Conservation (phyloP, 2,113 vertebrate species). For the Archilochus colubris region DNA sequence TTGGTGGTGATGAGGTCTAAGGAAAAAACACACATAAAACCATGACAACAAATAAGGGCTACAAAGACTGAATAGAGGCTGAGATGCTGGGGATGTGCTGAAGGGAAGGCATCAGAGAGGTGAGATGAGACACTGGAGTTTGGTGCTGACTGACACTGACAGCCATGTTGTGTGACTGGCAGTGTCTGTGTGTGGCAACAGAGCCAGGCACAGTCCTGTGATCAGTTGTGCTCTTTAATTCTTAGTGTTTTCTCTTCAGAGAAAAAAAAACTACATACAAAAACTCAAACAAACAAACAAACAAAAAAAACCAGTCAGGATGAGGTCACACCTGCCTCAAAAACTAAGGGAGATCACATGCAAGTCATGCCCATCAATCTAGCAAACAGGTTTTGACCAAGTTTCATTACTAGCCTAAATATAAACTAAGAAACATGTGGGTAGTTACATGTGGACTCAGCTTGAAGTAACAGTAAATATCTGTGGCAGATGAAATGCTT, state of each 20-base stretch:
- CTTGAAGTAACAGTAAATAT: not conserved
- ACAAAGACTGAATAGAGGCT: not conserved
- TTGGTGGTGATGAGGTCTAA: not conserved
- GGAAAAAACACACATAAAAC: not conserved
- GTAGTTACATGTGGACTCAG: not conserved
- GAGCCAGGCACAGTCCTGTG: not conserved
- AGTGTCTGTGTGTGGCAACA: not conserved
- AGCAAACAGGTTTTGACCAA: not conserved
- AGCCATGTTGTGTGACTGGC: accelerated
- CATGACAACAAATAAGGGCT: not conserved
- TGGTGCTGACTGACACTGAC: not conserved
- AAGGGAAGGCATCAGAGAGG: not conserved
- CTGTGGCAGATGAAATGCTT: not conserved
- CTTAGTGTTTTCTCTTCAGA: not conserved
- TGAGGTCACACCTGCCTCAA: not conserved
- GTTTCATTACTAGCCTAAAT: not conserved
- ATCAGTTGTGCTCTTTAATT: not conserved
- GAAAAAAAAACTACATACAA: not conserved
- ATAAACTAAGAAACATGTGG: not conserved
- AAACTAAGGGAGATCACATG: not conserved
- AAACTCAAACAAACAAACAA: not conserved
- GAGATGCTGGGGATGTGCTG: not conserved
- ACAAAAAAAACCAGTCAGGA: no score
- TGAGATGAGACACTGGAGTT: not conserved
- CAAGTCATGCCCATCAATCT: not conserved